Evolutionary conservation across 2,888 invertebrate species (phyloP).

Genomic region (Chirona hameri): DNA sequence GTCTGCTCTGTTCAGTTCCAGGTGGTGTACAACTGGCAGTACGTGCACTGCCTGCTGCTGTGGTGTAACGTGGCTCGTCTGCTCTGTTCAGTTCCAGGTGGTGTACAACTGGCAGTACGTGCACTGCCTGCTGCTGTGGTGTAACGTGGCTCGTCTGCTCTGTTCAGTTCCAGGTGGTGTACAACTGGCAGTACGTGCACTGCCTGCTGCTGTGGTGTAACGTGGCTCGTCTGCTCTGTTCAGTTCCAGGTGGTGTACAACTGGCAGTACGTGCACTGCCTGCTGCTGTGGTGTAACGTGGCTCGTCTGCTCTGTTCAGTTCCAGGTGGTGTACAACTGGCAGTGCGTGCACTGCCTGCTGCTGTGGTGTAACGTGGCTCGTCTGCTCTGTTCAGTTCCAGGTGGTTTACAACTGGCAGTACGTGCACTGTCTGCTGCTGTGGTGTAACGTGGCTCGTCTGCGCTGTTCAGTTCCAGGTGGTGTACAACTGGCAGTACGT

Average conservation of each 20-base stretch:
- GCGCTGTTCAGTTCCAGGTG: slow-evolving; percentile 64
- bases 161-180: slow-evolving; percentile 76
- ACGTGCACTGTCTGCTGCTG: slow-evolving; percentile 81
- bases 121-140: neutral
- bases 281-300: slow-evolving; percentile 76
- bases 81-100: no score
- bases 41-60: no score
- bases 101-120: slow-evolving; percentile 58
- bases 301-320: slow-evolving; percentile 46
- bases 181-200: slow-evolving; percentile 97
- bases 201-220: slow-evolving; percentile 90
- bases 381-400: slow-evolving; percentile 58
- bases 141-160: neutral
- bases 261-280: slow-evolving; percentile 95
- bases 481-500: slow-evolving; percentile 99
- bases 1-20: no score
- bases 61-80: no score
- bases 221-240: no score
- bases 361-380: slow-evolving; percentile 58
- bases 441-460: slow-evolving; percentile 54
- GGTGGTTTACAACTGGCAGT: slow-evolving; percentile 98
- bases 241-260: slow-evolving; percentile 89
- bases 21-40: no score
- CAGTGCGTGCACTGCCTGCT: slow-evolving; percentile 90
- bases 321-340: slow-evolving; percentile 97